Evolutionary conservation across 2,797 vertebrate species (phyloP).

Genomic region (Brachyrhaphis roseni): DNA sequence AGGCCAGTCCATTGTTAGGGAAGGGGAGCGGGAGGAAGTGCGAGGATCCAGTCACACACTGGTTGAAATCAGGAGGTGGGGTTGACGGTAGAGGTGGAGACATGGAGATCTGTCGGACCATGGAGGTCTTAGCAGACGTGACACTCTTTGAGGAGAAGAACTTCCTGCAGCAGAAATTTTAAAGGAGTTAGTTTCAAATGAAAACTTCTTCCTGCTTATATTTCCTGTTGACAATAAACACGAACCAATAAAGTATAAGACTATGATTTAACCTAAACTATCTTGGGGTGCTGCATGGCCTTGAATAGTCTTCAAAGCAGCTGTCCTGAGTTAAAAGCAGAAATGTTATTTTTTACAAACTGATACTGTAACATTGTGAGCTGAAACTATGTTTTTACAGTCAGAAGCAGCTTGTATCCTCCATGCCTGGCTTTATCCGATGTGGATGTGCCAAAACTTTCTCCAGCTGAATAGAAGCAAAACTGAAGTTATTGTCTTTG

Average conservation of each 20-base stretch:
- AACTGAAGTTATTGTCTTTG: too few relatives aligned
- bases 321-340: not conserved
- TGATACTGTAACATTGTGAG: too few relatives aligned
- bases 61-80: conserved; percentile 89
- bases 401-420: too few relatives aligned
- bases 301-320: not conserved
- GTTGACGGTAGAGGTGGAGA: conserved; percentile 77
- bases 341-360: too few relatives aligned
- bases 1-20: conserved; percentile 83
- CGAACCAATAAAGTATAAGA: not conserved
- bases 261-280: not conserved
- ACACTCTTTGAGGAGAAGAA: conserved; percentile 18
- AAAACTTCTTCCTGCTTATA: not conserved
- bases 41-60: conserved; percentile 81
- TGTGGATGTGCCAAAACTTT: too few relatives aligned
- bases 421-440: too few relatives aligned
- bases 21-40: conserved; percentile 83
- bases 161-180: conserved; percentile 44
- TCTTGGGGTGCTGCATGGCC: not conserved
- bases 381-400: too few relatives aligned
- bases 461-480: too few relatives aligned
- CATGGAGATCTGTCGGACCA: conserved; percentile 45
- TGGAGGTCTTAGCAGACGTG: not conserved
- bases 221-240: not conserved
- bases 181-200: not conserved